phyloP scores from a whole-genome alignment of 2,888 invertebrate species.

The Chironomus tentans region DNA sequence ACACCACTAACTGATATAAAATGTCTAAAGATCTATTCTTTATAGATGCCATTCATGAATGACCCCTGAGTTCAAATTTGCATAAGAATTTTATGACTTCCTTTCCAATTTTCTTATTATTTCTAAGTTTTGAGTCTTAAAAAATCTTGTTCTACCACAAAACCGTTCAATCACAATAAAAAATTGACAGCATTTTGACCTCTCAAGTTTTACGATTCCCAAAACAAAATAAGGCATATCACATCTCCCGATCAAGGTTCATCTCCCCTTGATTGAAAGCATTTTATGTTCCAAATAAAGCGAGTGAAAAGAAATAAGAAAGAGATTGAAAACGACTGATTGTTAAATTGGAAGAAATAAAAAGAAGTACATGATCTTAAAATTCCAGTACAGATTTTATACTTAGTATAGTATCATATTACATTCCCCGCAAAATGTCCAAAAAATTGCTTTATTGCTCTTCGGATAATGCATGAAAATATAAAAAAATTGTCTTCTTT shows the following conservation, averaged over 20 bases:
- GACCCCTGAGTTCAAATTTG: no score
- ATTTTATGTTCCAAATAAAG: background rate
- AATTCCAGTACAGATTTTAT: background rate
- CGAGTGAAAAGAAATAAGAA: background rate
- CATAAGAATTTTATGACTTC: no score
- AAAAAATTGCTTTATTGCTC: background rate
- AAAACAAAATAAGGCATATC: background rate
- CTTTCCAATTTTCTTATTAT: no score
- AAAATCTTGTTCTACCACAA: no score
- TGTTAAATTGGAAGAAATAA: background rate
- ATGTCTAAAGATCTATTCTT: no score
- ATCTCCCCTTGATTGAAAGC: background rate
- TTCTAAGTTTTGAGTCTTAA: no score
- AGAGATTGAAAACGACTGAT: background rate
- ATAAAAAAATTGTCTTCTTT: no score
- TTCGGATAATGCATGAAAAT: no score
- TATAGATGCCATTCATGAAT: no score
- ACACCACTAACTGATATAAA: no score
- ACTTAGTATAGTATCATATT: background rate
- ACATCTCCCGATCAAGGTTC: background rate
- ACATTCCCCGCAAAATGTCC: background rate
- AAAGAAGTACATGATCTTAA: slow-evolving; percentile 5
- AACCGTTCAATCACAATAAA: no score
- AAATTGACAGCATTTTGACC: no score
- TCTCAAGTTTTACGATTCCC: background rate